phyloP scores from a whole-genome alignment of 2,113 vertebrate genomes.

The Cervus canadensis region DNA sequence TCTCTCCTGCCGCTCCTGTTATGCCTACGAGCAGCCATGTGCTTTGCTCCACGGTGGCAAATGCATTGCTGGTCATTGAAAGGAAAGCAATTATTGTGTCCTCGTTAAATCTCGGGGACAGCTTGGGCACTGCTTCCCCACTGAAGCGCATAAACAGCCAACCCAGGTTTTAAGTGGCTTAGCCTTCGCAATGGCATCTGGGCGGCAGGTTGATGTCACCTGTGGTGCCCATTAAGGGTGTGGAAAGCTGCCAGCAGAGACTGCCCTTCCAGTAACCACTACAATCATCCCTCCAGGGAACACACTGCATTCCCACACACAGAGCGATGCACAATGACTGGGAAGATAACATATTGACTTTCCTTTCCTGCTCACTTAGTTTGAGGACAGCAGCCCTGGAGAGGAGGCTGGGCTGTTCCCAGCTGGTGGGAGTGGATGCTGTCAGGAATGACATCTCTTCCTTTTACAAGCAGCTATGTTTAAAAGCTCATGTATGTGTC shows the following conservation, averaged over 20 bases:
- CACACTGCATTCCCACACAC: background rate
- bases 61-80: conserved; percentile 71
- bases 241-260: conserved; percentile 68
- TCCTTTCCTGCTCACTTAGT: background rate
- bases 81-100: conserved; percentile 79
- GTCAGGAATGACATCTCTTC: background rate
- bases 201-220: conserved; percentile 75
- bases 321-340: background rate
- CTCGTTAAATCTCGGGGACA: conserved; percentile 69
- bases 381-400: background rate
- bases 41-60: conserved; percentile 73
- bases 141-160: conserved; percentile 70
- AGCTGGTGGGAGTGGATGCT: background rate
- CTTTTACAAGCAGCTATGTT: background rate
- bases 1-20: conserved; percentile 69
- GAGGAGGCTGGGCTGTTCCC: background rate
- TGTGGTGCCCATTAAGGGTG: conserved; percentile 70
- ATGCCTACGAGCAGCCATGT: conserved; percentile 67
- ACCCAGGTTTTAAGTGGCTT: conserved; percentile 61
- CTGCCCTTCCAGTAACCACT: conserved; percentile 54
- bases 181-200: conserved; percentile 68
- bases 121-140: conserved; percentile 62
- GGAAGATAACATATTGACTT: background rate
- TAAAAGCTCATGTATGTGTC: background rate
- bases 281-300: conserved; percentile 51